phyloP scores from a whole-genome alignment of 2,888 invertebrate species.

The Eristalinus sepulchralis region DNA sequence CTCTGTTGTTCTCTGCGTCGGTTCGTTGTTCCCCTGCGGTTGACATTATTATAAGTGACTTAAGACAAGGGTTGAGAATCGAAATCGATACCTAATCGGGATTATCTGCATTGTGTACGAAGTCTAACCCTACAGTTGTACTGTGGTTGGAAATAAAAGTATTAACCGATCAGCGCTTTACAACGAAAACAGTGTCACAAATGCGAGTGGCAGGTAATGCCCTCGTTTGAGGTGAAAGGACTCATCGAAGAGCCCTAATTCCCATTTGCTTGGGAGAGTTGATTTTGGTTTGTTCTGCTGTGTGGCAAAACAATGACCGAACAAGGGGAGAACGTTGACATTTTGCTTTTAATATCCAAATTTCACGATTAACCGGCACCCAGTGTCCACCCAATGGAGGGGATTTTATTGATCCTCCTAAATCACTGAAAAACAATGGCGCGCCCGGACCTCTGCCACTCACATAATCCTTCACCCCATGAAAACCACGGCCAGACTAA shows the following conservation, averaged over 20 bases:
- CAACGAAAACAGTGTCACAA: background rate
- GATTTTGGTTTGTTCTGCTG: background rate
- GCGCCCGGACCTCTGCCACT: background rate
- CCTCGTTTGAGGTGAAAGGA: background rate
- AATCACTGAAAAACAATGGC: background rate
- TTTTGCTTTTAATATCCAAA: background rate
- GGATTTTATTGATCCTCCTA: background rate
- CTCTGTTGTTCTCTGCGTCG: background rate
- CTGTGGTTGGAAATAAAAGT: background rate
- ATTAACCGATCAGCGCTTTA: background rate
- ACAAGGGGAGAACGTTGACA: background rate
- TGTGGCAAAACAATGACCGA: background rate
- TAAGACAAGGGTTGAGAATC: background rate
- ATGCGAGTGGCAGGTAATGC: background rate
- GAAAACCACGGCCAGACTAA: background rate
- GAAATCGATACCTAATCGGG: background rate
- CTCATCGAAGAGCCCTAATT: background rate
- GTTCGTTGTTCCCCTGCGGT: background rate
- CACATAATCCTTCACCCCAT: background rate
- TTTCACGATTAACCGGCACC: too few relatives aligned
- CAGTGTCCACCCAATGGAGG: too few relatives aligned
- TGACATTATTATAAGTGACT: background rate
- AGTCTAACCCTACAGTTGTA: background rate
- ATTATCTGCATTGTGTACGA: background rate
- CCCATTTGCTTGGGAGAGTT: background rate